Base-by-base conservation (phyloP, 2,113 vertebrate genomes). In the Sinocyclocheilus grahami region DNA sequence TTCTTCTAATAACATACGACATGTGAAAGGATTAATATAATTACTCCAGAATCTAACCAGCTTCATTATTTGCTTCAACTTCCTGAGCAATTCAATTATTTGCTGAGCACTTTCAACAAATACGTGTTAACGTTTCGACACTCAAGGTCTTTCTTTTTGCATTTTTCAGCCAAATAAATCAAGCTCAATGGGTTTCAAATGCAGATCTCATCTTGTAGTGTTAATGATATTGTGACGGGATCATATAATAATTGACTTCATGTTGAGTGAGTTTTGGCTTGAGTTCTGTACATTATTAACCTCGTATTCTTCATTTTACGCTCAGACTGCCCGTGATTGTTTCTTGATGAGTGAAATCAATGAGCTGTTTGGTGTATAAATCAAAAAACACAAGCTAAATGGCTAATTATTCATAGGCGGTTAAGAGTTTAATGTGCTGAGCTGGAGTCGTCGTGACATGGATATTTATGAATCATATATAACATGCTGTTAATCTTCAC, bases 331-430 rank as follows among this genome's bases (percentile, higher is more conserved):
- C 3, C 1, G 1, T 67, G 37, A 85, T 77, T 63, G 60, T 63
- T 84, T 84, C 60, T 84, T 85, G 58, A 85, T 85, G 76, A 67
- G 58, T 53, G 27, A 85, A 85, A 78, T 33, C 75, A 78, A 78
- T 78, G 48, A 78, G 48, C 75, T 78, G 75, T 78, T 78, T 33
- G 46, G 75, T 78, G 9, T 33, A 78, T 78, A 78, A 55, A 78
- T 78, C 5, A 53, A 9, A 51, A 33, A 78, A 78, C 75, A 78
- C 75, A 55, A 30, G 75, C 48, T 78, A 20, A 55, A 78, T 16
- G 11, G 8, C 14, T 53, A 30, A 53, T 78, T 78, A 78, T 53
- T 78, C 48, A 78, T 78, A 78, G 24, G 6, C 75, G 55, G n/a
- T 53, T 53, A 78, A 78, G 24, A 33, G 14, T 33, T 78, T 55